phyloP scores from a whole-genome alignment of 2,888 invertebrate species.

The Bembecia ichneumoniformis region DNA sequence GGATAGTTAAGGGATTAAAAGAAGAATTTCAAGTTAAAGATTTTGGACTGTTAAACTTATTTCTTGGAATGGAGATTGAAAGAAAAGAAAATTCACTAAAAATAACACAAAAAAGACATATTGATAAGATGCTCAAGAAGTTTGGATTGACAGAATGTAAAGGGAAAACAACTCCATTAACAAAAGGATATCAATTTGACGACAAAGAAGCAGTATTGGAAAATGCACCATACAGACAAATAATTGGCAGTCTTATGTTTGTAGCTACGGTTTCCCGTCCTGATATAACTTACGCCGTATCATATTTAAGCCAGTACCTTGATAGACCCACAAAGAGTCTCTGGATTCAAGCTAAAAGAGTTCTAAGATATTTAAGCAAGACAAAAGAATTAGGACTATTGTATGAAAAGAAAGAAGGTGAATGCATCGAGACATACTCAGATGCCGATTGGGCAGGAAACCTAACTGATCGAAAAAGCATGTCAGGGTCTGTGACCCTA shows the following conservation, averaged over 20 bases:
- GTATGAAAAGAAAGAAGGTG: slow-evolving; percentile 9
- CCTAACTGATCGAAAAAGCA: slow-evolving; percentile 12
- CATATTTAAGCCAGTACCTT: slow-evolving; percentile 15
- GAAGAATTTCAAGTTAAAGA: too few relatives aligned
- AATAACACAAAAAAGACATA: background rate
- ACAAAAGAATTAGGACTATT: slow-evolving; percentile 9
- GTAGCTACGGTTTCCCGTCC: slow-evolving; percentile 14
- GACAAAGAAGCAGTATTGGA: background rate
- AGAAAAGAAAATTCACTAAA: background rate
- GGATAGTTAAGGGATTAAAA: too few relatives aligned
- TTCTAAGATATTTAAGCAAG: slow-evolving; percentile 13
- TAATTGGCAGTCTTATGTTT: slow-evolving; percentile 14
- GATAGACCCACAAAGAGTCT: slow-evolving; percentile 12
- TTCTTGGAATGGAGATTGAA: too few relatives aligned
- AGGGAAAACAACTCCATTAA: background rate
- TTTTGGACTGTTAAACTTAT: too few relatives aligned
- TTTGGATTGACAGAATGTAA: background rate
- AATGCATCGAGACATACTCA: slow-evolving; percentile 11
- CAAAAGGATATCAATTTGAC: background rate
- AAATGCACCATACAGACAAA: slow-evolving; percentile 13
- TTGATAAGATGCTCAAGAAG: background rate
- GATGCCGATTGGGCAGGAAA: slow-evolving; percentile 19
- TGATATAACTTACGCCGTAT: slow-evolving; percentile 15
- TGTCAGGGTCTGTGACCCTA: slow-evolving; percentile 17
- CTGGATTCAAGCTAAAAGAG: slow-evolving; percentile 10